Conservation (phyloP, 2,888 invertebrate species). For the Caenorhabditis drosophilae region DNA sequence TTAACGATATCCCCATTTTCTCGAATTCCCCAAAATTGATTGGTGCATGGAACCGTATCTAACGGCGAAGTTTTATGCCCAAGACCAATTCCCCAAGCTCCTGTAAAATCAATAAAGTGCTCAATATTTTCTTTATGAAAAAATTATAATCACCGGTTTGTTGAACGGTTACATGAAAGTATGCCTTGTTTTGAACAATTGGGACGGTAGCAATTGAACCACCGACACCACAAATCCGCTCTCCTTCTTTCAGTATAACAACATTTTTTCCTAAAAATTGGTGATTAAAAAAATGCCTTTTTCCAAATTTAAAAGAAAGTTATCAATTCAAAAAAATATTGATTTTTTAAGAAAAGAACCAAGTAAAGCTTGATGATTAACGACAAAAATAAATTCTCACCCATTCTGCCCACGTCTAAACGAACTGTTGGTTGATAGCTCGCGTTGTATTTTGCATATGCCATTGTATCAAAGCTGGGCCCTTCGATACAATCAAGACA, state of each 20-base stretch:
- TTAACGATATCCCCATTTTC: slow-evolving; percentile 87
- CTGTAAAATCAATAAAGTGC: slow-evolving; percentile 61
- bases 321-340: slow-evolving; percentile 5
- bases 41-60: slow-evolving; percentile 77
- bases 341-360: too few species aligned
- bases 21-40: slow-evolving; percentile 85
- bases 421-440: slow-evolving; percentile 53
- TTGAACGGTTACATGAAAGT: slow-evolving; percentile 96
- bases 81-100: slow-evolving; percentile 90
- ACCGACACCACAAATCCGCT: slow-evolving; percentile 91
- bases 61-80: slow-evolving; percentile 87
- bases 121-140: not conserved
- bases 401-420: slow-evolving; percentile 61
- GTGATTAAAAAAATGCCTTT: too few species aligned
- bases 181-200: slow-evolving; percentile 93
- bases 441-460: slow-evolving; percentile 66
- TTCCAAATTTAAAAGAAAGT: too few species aligned
- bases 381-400: slow-evolving; percentile 37
- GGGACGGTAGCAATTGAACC: slow-evolving; percentile 89
- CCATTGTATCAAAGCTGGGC: slow-evolving; percentile 38
- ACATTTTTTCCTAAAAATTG: slow-evolving; percentile 85
- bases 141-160: slow-evolving; percentile 78
- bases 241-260: slow-evolving; percentile 90
- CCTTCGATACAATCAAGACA: slow-evolving; percentile 53
- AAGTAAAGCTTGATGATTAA: too few species aligned